A percentile compares a stretch with the other conserved stretches of the same genome.
Evolutionary conservation across 2,113 vertebrate species (phyloP).

Genomic region (Kryptolebias marmoratus): DNA sequence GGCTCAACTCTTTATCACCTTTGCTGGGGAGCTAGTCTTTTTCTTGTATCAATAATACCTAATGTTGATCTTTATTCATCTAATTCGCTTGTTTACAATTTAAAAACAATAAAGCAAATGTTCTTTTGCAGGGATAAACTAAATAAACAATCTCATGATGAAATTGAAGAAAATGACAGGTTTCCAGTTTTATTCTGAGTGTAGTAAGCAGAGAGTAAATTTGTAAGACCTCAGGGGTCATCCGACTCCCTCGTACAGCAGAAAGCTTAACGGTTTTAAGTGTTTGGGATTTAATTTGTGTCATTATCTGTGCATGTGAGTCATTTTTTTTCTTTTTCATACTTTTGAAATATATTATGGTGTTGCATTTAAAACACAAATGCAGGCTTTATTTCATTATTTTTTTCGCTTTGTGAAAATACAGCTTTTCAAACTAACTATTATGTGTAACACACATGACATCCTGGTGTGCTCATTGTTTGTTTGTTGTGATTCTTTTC

Average conservation of each 20-base stretch:
- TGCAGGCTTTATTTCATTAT: not conserved
- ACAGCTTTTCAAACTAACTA: conserved; percentile 3
- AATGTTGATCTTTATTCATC: not conserved
- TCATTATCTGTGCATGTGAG: not conserved
- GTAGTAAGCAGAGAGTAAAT: not conserved
- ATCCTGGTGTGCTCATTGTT: conserved; percentile 26
- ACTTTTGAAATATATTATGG: not conserved
- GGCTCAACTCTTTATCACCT: conserved; percentile 16
- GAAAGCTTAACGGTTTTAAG: not conserved
- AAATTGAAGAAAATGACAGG: not conserved
- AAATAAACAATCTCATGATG: not conserved
- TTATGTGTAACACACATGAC: conserved; percentile 13
- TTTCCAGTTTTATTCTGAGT: not conserved
- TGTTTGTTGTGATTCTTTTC: not conserved
- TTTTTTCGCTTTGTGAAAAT: not conserved
- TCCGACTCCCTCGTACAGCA: not conserved
- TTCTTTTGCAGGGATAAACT: not conserved
- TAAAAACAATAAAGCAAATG: not conserved
- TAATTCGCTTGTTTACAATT: not conserved
- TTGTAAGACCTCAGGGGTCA: not conserved
- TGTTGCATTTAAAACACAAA: no score
- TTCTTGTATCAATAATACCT: not conserved
- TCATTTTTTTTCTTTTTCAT: conserved; percentile 15
- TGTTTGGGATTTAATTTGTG: conserved; percentile 1
- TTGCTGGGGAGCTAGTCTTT: not conserved